A percentile compares a stretch with the other conserved stretches of the same genome.
Conservation (phyloP, 2,113 vertebrate genomes). For the Phainopepla nitens region DNA sequence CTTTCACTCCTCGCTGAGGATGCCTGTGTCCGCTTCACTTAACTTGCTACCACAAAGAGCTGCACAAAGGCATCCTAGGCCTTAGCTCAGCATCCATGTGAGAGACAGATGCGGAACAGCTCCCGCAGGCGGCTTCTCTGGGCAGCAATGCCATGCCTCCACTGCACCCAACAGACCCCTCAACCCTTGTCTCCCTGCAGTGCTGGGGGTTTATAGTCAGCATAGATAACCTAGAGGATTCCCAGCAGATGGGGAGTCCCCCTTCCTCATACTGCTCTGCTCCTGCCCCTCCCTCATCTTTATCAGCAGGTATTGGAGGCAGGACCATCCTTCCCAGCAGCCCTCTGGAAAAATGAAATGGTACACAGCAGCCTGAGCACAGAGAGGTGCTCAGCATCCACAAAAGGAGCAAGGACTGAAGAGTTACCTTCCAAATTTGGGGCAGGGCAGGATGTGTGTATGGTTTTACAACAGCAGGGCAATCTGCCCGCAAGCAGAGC, state of each 20-base stretch:
- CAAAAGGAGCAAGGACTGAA: not conserved
- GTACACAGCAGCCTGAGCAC: not conserved
- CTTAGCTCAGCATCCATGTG: not conserved
- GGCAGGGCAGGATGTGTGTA: not conserved
- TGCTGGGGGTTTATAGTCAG: not conserved
- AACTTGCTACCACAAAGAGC: not conserved
- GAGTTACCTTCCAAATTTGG: not conserved
- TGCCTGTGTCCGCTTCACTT: not conserved
- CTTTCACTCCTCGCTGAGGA: not conserved
- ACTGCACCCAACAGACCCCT: not conserved
- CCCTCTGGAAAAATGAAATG: not conserved
- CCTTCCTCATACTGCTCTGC: not conserved
- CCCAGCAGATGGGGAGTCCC: not conserved
- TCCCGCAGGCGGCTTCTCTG: not conserved
- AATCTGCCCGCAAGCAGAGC: not conserved
- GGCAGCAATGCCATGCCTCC: not conserved
- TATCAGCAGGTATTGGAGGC: not conserved
- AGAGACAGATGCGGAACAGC: not conserved
- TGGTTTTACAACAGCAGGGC: not conserved
- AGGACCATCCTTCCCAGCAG: not conserved
- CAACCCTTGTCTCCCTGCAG: not conserved
- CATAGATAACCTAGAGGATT: not conserved
- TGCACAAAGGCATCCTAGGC: not conserved
- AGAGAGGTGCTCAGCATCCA: not conserved
- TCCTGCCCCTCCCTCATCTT: not conserved